Base-by-base conservation (phyloP, 2,888 invertebrate species). In the Nudaria mundana region DNA sequence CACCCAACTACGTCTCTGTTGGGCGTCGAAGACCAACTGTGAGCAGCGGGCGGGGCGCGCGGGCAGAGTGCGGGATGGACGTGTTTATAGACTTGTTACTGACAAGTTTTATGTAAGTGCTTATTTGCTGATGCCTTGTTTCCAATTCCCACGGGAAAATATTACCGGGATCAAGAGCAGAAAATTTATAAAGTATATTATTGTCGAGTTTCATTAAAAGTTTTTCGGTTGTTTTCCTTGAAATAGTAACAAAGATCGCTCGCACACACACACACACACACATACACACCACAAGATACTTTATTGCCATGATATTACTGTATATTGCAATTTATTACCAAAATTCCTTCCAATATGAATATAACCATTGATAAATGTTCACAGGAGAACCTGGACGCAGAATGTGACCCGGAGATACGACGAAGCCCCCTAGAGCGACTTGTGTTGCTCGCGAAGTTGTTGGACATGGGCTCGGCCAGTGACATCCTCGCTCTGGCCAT, bases 1-100 rank as follows among this genome's bases (percentile, higher is more conserved):
- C 71, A 92, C 94, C 12, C 91, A 93, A 30, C 90, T 98, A 29
- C 92, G 93, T 60, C 70, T 97, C 51, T 88, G 91, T 41, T 98
- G 98, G 98, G 96, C 98, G 0, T 94, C 97, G 0, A 94, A 95
- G 67, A 93, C 94, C 0, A 98, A 95, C 78, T 97, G 97, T 66
- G 93, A 92, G 16, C 98, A 98, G 82, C 91, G 98, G 37, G 92
- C 94, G 29, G 98, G 98, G 1, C 93, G 98, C 46, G 95, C 96
- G 37, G 98, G 98, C 1, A 92, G 98, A 55, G 94, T 97, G 5
- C 91, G 94, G 38, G 92, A 94, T 63, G 98, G 96, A 0, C 89
- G 96, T 57, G 96, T 97, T 3, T 98, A 97, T 77, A 88, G 98
- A 37, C 90, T 97, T 48, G 92, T 97, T 0, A 84, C 91, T 0